A percentile compares a stretch with the other conserved stretches of the same genome.
Evolutionary conservation across 2,113 vertebrate species (phyloP).

Genomic region (Alethe diademata): DNA sequence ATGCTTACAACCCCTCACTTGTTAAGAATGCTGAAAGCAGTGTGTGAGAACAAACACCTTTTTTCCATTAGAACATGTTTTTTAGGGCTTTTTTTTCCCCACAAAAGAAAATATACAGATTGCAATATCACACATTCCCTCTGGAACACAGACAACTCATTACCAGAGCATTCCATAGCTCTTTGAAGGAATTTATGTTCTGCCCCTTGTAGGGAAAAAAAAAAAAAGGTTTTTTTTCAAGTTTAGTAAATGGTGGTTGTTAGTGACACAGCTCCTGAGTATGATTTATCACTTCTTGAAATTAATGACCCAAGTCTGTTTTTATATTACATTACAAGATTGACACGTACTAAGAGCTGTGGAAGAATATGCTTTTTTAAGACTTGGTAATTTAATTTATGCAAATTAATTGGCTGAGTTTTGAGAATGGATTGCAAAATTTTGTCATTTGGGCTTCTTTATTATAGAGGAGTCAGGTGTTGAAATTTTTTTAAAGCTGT

Average conservation of each 20-base stretch:
- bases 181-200: slow-evolving; percentile 1
- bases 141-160: not conserved
- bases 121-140: not conserved
- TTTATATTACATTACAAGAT: not conserved
- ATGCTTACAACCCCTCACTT: not conserved
- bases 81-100: not conserved
- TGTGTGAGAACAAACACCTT: not conserved
- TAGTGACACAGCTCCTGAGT: not conserved
- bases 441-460: slow-evolving; percentile 58
- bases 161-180: not conserved
- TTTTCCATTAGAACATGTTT: not conserved
- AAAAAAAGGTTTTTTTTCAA: not conserved
- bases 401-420: slow-evolving; percentile 67
- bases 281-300: slow-evolving; percentile 51
- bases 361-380: slow-evolving; percentile 49
- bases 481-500: slow-evolving; percentile 63
- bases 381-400: slow-evolving; percentile 67
- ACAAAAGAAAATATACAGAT: not conserved
- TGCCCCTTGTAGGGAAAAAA: not conserved
- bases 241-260: not conserved
- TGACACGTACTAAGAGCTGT: slow-evolving; percentile 28
- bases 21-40: not conserved
- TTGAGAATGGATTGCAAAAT: slow-evolving; percentile 53
- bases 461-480: slow-evolving; percentile 73
- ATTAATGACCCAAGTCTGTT: slow-evolving; percentile 45